Evolutionary conservation across 2,888 invertebrate genomes (phyloP).

Genomic region (Achlya flavicornis): DNA sequence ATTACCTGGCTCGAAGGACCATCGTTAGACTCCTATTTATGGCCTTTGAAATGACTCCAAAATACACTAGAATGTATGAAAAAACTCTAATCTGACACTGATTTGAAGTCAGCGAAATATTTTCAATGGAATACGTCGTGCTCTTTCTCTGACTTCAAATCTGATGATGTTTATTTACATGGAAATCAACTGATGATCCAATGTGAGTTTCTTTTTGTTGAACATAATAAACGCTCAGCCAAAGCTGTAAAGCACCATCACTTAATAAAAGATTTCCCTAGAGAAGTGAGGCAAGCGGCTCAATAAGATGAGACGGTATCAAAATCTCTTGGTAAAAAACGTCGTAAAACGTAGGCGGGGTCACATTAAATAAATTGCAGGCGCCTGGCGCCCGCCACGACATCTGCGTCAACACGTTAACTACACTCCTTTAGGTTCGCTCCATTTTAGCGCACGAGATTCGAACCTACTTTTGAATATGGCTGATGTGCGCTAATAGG

Average conservation of each 20-base stretch:
- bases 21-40: too few species aligned
- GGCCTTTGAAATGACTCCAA: too few species aligned
- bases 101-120: too few species aligned
- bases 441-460: slow-evolving; percentile 27
- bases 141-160: too few species aligned
- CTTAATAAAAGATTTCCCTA: slow-evolving; percentile 75
- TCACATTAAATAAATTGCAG: slow-evolving; percentile 79
- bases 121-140: too few species aligned
- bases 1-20: too few species aligned
- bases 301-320: slow-evolving; percentile 75
- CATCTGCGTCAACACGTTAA: slow-evolving; percentile 60
- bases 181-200: too few species aligned
- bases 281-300: slow-evolving; percentile 73
- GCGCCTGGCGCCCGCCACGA: slow-evolving; percentile 61
- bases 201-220: slow-evolving; percentile 40
- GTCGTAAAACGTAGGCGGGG: slow-evolving; percentile 71
- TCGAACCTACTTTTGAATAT: slow-evolving; percentile 14
- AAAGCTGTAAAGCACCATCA: slow-evolving; percentile 67
- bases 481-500: neutral
- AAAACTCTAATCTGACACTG: too few species aligned
- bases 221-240: slow-evolving; percentile 43
- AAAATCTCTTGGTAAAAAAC: slow-evolving; percentile 68
- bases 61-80: too few species aligned
- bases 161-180: too few species aligned
- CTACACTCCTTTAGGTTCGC: slow-evolving; percentile 33